Percentiles rank a stretch among this genome's conserved stretches.
These are phyloP conservation scores for Halesus radiatus DNA, from an alignment of 1,140 invertebrate genomes.

Conservation along the genomic window DNA sequence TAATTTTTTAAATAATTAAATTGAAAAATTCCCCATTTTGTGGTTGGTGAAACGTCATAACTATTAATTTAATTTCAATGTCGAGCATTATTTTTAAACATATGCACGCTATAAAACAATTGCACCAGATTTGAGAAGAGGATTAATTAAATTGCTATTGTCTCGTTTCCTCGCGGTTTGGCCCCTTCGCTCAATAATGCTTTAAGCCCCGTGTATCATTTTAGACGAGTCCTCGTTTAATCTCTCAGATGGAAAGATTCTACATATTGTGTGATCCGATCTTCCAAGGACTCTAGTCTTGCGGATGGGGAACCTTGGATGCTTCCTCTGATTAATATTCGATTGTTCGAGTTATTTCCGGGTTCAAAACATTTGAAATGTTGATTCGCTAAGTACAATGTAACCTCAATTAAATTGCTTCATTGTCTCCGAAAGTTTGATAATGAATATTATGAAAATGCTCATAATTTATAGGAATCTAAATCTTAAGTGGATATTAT, in stretches of 20 bases:
- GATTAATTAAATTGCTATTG: background rate
- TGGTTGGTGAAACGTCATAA: no score
- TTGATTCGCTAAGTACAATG: conserved; percentile 11
- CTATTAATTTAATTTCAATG: no score
- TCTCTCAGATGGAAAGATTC: background rate
- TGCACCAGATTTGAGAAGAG: background rate
- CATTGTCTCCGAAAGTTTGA: conserved; percentile 22
- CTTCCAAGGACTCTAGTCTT: conserved; percentile 10
- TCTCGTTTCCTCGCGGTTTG: background rate
- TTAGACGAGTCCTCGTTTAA: background rate
- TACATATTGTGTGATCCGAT: background rate
- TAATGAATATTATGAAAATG: background rate
- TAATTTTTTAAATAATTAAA: no score
- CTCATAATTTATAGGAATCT: background rate
- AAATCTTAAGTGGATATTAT: background rate
- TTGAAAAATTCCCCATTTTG: no score
- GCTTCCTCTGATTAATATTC: conserved; percentile 17
- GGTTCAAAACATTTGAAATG: background rate
- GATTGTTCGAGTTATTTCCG: conserved; percentile 15
- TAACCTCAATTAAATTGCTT: conserved; percentile 26
- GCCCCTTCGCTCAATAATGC: background rate
- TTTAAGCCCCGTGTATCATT: background rate
- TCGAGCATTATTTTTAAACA: no score
- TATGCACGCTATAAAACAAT: no score
- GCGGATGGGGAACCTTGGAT: conserved; percentile 1